Evolutionary conservation across 2,113 vertebrate species (phyloP).

Genomic region (Mesitornis unicolor): DNA sequence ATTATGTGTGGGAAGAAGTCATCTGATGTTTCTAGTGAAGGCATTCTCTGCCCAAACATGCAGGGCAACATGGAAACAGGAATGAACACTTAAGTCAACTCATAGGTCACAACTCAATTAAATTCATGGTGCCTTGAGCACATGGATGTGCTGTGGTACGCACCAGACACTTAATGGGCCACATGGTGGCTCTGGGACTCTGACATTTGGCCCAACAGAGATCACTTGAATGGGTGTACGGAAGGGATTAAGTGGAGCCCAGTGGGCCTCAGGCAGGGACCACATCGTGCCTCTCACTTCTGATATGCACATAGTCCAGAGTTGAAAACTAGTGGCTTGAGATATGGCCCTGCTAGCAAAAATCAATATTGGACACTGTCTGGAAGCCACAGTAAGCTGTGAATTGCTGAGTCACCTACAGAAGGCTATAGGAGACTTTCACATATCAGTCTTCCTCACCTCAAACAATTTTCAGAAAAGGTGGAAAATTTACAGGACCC

Average conservation of each 20-base stretch:
- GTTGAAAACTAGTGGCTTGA: neutral
- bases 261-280: neutral
- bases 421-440: neutral
- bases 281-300: neutral
- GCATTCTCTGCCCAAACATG: neutral
- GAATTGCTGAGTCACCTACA: neutral
- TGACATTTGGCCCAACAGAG: fast-evolving
- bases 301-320: neutral
- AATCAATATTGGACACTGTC: neutral
- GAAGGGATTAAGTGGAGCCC: neutral
- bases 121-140: neutral
- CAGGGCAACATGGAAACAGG: neutral
- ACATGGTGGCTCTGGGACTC: neutral
- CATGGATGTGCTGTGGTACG: too few relatives aligned
- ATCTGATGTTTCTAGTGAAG: neutral
- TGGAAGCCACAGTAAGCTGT: neutral
- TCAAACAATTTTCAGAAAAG: neutral
- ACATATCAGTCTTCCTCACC: neutral
- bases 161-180: fast-evolving
- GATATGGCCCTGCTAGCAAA: neutral
- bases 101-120: neutral
- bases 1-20: neutral
- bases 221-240: neutral
- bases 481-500: neutral
- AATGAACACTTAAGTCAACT: neutral